Percentiles rank a stretch among this genome's conserved stretches.
Evolutionary conservation across 2,113 vertebrate species (phyloP).

Genomic region (Perccottus glenii): DNA sequence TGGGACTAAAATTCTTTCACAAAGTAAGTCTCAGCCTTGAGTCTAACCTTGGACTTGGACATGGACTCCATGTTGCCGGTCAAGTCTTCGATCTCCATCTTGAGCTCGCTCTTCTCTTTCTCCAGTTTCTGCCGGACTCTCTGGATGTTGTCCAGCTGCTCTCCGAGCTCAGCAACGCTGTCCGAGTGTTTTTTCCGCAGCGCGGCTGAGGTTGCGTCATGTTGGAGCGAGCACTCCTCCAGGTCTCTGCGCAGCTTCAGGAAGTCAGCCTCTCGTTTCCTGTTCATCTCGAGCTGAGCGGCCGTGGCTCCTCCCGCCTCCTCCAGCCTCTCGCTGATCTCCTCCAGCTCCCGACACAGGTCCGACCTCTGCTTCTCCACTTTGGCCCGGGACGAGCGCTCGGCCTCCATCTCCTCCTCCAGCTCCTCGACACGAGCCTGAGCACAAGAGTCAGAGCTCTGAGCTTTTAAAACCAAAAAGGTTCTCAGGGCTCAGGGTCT

Average conservation of each 20-base stretch:
- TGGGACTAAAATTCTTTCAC: too few species aligned
- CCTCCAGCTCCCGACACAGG: conserved; percentile 87
- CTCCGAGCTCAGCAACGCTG: conserved; percentile 71
- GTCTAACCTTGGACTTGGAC: conserved; percentile 79
- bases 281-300: conserved; percentile 68
- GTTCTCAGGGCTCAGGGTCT: neutral
- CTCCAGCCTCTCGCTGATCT: conserved; percentile 90
- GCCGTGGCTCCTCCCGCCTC: conserved; percentile 77
- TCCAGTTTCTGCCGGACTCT: conserved; percentile 76
- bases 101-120: conserved; percentile 72
- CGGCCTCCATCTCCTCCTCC: conserved; percentile 77
- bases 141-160: conserved; percentile 79
- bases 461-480: neutral
- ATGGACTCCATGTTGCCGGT: conserved; percentile 65
- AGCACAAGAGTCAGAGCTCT: neutral
- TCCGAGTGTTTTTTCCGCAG: conserved; percentile 80
- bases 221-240: conserved; percentile 80
- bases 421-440: conserved; percentile 77
- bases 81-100: conserved; percentile 76
- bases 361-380: conserved; percentile 75
- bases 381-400: conserved; percentile 63
- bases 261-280: conserved; percentile 80
- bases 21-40: too few species aligned
- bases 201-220: conserved; percentile 72
- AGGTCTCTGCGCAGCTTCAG: conserved; percentile 79